Evolutionary conservation across 2,113 vertebrate species (phyloP).

Genomic region (Gnathonemus echidnorhynchus): DNA sequence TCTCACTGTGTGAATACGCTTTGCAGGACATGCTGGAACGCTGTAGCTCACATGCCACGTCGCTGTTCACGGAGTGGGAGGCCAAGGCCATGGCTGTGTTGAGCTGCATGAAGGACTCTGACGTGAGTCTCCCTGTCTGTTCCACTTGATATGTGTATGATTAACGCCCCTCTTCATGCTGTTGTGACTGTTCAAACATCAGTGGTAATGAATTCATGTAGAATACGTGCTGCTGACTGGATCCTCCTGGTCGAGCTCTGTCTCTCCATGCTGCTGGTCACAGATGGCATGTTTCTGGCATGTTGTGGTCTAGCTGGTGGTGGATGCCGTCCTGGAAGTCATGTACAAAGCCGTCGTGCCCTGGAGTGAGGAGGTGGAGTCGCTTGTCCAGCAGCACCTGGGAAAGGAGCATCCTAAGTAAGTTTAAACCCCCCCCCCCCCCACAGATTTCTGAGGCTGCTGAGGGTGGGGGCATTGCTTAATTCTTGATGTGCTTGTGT

Average conservation of each 20-base stretch:
- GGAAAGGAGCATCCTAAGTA: slow-evolving; percentile 90
- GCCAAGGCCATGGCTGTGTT: slow-evolving; percentile 87
- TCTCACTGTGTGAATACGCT: background rate
- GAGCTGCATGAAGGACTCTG: slow-evolving; percentile 73
- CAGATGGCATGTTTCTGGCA: background rate
- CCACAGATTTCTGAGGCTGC: background rate
- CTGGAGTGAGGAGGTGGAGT: slow-evolving; percentile 81
- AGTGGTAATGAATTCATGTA: background rate
- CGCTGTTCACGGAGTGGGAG: slow-evolving; percentile 90
- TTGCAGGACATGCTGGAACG: slow-evolving; percentile 79
- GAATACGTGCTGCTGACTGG: background rate
- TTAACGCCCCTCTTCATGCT: background rate
- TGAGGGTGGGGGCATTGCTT: background rate
- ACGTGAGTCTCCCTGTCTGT: slow-evolving; percentile 64
- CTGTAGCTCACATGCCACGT: slow-evolving; percentile 73
- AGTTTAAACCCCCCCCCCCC: slow-evolving; percentile 27
- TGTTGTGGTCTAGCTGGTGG: slow-evolving; percentile 68
- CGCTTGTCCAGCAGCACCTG: slow-evolving; percentile 79
- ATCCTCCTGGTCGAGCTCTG: background rate
- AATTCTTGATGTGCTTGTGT: background rate
- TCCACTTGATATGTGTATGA: background rate
- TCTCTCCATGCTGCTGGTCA: background rate
- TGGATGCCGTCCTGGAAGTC: slow-evolving; percentile 87
- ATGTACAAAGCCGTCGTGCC: slow-evolving; percentile 87
- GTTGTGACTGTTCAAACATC: background rate